A percentile compares a stretch with the other conserved stretches of the same genome.
phyloP scores from a whole-genome alignment of 2,888 invertebrate genomes.

The Pedicia rivosa region DNA sequence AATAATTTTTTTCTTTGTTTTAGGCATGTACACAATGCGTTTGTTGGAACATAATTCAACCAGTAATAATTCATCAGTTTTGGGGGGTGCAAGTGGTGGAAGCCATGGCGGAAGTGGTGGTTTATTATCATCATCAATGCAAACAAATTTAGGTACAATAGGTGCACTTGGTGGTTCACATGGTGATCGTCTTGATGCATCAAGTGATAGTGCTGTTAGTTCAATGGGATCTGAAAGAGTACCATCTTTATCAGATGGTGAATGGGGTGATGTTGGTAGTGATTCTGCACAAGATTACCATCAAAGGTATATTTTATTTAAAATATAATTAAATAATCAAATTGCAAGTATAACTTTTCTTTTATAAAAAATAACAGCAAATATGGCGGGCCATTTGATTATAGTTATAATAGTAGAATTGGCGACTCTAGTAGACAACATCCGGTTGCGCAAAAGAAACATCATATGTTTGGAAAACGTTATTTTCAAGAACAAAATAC shows the following conservation, averaged over 20 bases:
- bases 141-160: conserved; percentile 12
- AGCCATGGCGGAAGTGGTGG: conserved; percentile 17
- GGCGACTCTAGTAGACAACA: conserved; percentile 39
- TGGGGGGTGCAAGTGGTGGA: conserved; percentile 19
- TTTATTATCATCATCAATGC: conserved; percentile 11
- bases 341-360: too few species aligned
- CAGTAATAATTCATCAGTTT: conserved; percentile 28
- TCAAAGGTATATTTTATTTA: conserved; percentile 16
- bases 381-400: conserved; percentile 53
- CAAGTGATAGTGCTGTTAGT: conserved; percentile 82
- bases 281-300: conserved; percentile 74
- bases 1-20: conserved; percentile 12
- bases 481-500: conserved; percentile 50
- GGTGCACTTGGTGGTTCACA: conserved; percentile 19
- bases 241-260: conserved; percentile 73
- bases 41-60: conserved; percentile 47
- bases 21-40: conserved; percentile 79
- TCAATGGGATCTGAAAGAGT: conserved; percentile 87
- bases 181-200: conserved; percentile 61
- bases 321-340: not conserved
- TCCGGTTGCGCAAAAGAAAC: conserved; percentile 72
- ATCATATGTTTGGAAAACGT: conserved; percentile 82
- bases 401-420: conserved; percentile 43
- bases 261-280: conserved; percentile 78
- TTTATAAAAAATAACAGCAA: conserved; percentile 33